These are phyloP conservation scores for Zaprionus vittiger DNA, from an alignment of 1,140 invertebrate genomes.

Conservation along the genomic window DNA sequence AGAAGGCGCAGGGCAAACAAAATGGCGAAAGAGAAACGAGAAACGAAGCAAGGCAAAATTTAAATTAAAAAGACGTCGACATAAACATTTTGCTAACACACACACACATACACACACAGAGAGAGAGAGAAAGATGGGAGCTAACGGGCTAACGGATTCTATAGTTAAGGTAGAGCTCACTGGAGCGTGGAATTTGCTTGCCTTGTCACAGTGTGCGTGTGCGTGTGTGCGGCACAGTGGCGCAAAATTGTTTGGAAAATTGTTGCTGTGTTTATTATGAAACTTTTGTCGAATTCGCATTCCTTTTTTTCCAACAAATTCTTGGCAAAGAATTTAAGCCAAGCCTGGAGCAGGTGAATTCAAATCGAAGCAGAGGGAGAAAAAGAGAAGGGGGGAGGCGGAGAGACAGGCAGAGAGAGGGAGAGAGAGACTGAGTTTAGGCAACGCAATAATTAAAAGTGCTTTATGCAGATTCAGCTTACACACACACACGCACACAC, in stretches of 20 bases:
- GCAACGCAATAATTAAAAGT: background rate
- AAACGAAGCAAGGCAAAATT: conserved; percentile 58
- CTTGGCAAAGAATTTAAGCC: conserved; percentile 5
- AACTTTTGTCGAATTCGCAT: background rate
- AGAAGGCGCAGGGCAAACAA: conserved; percentile 43
- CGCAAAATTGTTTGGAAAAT: conserved; percentile 9
- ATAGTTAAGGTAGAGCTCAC: background rate
- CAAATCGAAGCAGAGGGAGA: background rate
- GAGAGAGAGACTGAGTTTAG: background rate
- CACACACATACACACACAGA: conserved; percentile 11
- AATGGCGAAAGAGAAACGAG: conserved; percentile 54
- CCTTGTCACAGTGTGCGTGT: background rate
- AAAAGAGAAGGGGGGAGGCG: no score
- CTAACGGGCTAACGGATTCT: background rate
- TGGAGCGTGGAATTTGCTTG: background rate
- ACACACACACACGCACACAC: background rate
- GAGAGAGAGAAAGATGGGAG: background rate
- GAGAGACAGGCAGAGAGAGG: background rate
- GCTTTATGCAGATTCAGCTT: background rate
- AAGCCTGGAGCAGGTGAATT: background rate
- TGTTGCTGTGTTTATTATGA: conserved; percentile 7
- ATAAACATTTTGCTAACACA: conserved; percentile 63
- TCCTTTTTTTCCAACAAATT: background rate
- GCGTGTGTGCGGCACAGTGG: conserved; percentile 14
- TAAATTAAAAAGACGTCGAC: conserved; percentile 79